Conservation (phyloP, 2,888 invertebrate species). For the Cryptus viduatorius region DNA sequence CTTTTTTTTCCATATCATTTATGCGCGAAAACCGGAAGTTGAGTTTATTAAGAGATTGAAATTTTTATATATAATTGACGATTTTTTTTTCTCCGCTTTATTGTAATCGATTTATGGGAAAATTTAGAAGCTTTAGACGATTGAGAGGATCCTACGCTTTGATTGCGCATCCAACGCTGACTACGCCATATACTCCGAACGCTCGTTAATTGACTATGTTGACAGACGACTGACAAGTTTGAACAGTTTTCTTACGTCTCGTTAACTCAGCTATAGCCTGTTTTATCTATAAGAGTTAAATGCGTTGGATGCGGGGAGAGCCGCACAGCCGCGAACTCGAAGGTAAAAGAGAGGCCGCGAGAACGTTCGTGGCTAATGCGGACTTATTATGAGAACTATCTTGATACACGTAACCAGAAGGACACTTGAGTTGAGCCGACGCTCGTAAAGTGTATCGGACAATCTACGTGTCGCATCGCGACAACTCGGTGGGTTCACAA, state of each 20-base stretch:
- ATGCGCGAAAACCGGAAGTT: conserved; percentile 50
- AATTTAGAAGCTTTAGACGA: not conserved
- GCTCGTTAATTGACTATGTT: conserved; percentile 60
- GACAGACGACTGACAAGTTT: conserved; percentile 63
- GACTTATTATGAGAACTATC: conserved; percentile 73
- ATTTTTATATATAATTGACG: conserved; percentile 1
- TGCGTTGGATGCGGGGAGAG: conserved; percentile 41
- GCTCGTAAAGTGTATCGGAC: conserved; percentile 76
- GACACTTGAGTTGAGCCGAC: conserved; percentile 79
- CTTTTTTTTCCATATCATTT: conserved; percentile 36
- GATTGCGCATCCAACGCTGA: conserved; percentile 30
- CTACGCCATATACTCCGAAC: conserved; percentile 10
- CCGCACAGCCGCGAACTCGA: conserved; percentile 45
- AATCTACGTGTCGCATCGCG: conserved; percentile 83
- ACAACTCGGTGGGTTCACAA: conserved; percentile 77
- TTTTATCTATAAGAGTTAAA: conserved; percentile 23
- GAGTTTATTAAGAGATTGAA: conserved; percentile 22
- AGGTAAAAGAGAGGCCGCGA: conserved; percentile 65
- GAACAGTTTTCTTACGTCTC: conserved; percentile 58
- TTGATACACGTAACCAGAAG: conserved; percentile 79
- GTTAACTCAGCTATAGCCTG: conserved; percentile 50
- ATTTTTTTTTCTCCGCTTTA: not conserved
- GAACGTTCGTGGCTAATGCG: conserved; percentile 67
- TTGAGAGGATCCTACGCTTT: not conserved
- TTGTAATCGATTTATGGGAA: conserved; percentile 1